Evolutionary conservation across 2,888 invertebrate species (phyloP).

Genomic region (Harmothoe impar): DNA sequence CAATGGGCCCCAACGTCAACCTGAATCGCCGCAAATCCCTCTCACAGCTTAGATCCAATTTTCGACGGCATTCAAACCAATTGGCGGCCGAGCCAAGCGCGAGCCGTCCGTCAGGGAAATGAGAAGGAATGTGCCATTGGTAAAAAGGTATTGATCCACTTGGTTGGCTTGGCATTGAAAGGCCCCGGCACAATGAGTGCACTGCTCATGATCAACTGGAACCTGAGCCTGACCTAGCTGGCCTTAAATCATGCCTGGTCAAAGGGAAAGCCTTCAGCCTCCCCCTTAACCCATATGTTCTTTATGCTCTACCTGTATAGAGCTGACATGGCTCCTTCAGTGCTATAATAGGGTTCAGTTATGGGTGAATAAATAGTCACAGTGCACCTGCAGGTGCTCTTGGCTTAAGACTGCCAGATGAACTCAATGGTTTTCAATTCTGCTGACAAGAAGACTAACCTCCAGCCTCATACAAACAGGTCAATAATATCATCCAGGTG

Average conservation of each 20-base stretch:
- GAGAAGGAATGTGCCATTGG: slow-evolving; percentile 45
- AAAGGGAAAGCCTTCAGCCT: not conserved
- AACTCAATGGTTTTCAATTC: too few species aligned
- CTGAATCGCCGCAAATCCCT: slow-evolving; percentile 45
- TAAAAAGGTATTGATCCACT: slow-evolving; percentile 34
- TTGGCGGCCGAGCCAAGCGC: slow-evolving; percentile 29
- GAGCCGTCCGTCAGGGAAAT: slow-evolving; percentile 35
- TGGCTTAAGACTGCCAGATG: too few species aligned
- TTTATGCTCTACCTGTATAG: not conserved
- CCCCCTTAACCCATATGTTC: not conserved
- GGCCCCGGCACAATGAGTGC: slow-evolving; percentile 6
- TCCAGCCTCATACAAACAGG: too few species aligned
- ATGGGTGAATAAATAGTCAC: too few species aligned
- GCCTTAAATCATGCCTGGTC: not conserved
- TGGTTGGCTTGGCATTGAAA: slow-evolving; percentile 37
- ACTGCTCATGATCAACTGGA: slow-evolving; percentile 44
- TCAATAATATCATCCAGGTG: too few species aligned
- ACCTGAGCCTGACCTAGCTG: not conserved
- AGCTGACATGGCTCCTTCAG: too few species aligned
- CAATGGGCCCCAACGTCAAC: slow-evolving; percentile 37
- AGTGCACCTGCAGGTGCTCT: too few species aligned
- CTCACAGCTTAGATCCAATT: slow-evolving; percentile 43
- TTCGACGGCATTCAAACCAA: slow-evolving; percentile 51
- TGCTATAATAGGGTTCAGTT: too few species aligned
- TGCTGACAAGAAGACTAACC: too few species aligned